Percentiles rank a stretch among this genome's conserved stretches.
These are phyloP conservation scores for Sebastes paucispinis DNA, from an alignment of 2,797 vertebrate genomes.

Conservation along the genomic window DNA sequence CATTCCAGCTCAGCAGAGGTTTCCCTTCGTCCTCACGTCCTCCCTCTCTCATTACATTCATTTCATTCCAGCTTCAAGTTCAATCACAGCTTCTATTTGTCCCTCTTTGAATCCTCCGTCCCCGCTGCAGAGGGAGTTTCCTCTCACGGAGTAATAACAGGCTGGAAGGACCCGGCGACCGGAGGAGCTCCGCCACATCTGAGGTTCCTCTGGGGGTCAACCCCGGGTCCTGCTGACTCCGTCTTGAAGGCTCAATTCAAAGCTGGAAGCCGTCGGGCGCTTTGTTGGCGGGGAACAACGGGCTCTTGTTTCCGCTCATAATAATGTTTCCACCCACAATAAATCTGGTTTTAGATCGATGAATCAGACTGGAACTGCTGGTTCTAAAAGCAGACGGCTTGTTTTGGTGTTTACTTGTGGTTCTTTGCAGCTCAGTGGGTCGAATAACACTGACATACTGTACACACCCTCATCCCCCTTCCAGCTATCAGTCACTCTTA, in stretches of 20 bases:
- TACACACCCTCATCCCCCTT: not conserved
- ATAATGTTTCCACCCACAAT: not conserved
- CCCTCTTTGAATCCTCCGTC: not conserved
- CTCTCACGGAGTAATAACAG: slow-evolving; percentile 43
- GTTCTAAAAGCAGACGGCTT: not conserved
- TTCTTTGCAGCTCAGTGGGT: not conserved
- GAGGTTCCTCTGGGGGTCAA: slow-evolving; percentile 52
- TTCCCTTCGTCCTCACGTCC: not conserved
- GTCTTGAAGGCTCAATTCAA: slow-evolving; percentile 20
- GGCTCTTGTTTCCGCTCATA: slow-evolving; percentile 39
- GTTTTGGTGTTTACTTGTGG: slow-evolving; percentile 15
- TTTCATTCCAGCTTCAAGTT: slow-evolving; percentile 6
- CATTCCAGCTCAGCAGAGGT: not conserved
- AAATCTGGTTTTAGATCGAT: not conserved
- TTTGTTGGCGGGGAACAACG: slow-evolving; percentile 36
- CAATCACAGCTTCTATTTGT: not conserved
- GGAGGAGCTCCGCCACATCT: slow-evolving; percentile 34
- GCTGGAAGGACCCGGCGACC: not conserved
- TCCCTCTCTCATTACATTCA: slow-evolving; percentile 9
- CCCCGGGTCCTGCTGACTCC: slow-evolving; percentile 39
- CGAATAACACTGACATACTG: not conserved
- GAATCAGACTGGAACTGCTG: slow-evolving; percentile 1
- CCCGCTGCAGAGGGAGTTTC: slow-evolving; percentile 36
- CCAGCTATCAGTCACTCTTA: not conserved
- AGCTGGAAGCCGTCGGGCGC: slow-evolving; percentile 15